Base-by-base conservation (phyloP, 2,113 vertebrate species). In the Eretmochelys imbricata region DNA sequence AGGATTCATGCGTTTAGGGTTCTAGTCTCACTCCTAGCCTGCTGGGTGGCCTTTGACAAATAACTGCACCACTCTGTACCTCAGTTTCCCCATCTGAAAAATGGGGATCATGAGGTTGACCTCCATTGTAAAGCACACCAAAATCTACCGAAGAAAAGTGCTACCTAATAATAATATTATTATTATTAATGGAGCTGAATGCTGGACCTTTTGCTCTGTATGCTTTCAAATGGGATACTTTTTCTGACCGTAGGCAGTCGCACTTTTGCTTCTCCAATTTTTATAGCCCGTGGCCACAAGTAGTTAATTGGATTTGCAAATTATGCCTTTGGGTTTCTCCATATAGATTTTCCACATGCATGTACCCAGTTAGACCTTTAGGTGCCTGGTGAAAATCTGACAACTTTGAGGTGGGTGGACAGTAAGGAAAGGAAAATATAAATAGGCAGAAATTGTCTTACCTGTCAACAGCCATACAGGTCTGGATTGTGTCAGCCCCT, bases 371-470 rank as follows among this genome's bases (percentile, higher is more conserved):
- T 54, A 54, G 53, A 19, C 20, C 53, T 54, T 54, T 54, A 54
- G 20, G 53, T 54, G 53, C 53, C 53, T 54, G 50, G 76, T 53
- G 50, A 90, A 93, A 93, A 82, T 27, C 51, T 94, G 79, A 78
- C 42, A 4, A 27, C 27, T 78, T 78, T 27, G 22, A 3, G 38
- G 10, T 16, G 11, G 75, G 3, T 14, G 2, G 13, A 85, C n/a
- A 80, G 46, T n/a, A 31, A 7, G 48, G 42, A 5, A 50, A 85
- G 38, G 4, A 10, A 29, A 79, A 90, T 84, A 79, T 91, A 46
- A 49, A 9, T 80, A 86, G 59, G 29, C 42, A 84, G 27, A 46
- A 2, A 69, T 92, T 89, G 90, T 86, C 55, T 89, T 72, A 72
- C 17, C n/a, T 20, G 65, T 38, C 17, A 72, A 22, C 19, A 51